A percentile compares a stretch with the other conserved stretches of the same genome.
phyloP scores from a whole-genome alignment of 2,113 vertebrate genomes.

The Caranx ignobilis region DNA sequence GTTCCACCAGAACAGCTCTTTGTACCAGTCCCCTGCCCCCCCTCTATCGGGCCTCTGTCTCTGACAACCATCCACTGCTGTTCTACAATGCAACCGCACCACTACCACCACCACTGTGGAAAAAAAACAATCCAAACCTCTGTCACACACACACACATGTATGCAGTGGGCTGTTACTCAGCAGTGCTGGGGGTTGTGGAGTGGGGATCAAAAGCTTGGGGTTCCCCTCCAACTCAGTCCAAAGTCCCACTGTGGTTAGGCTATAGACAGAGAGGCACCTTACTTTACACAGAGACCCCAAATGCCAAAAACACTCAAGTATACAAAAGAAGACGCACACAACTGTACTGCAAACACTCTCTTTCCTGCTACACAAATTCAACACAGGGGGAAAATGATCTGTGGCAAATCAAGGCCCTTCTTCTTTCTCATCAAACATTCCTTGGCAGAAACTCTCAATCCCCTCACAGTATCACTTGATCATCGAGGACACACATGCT shows the following conservation, averaged over 20 bases:
- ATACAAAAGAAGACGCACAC: slow-evolving; percentile 36
- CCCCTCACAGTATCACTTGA: slow-evolving; percentile 74
- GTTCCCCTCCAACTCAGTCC: slow-evolving; percentile 78
- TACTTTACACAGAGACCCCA: slow-evolving; percentile 72
- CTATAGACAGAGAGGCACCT: slow-evolving; percentile 82
- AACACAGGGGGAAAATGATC: slow-evolving; percentile 52
- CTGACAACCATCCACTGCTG: slow-evolving; percentile 67
- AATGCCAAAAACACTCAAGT: slow-evolving; percentile 70
- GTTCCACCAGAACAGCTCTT: slow-evolving; percentile 81
- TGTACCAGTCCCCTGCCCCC: slow-evolving; percentile 71
- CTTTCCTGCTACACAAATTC: slow-evolving; percentile 47
- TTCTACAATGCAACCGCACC: slow-evolving; percentile 63
- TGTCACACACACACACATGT: slow-evolving; percentile 50
- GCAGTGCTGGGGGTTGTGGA: slow-evolving; percentile 67
- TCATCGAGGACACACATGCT: slow-evolving; percentile 73
- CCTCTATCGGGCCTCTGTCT: slow-evolving; percentile 75
- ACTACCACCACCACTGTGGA: slow-evolving; percentile 50
- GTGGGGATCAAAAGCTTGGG: slow-evolving; percentile 79
- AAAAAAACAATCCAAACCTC: slow-evolving; percentile 71
- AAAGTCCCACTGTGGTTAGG: slow-evolving; percentile 79
- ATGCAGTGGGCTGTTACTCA: slow-evolving; percentile 72
- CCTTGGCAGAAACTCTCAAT: slow-evolving; percentile 55
- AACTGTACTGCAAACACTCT: slow-evolving; percentile 15
- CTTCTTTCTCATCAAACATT: slow-evolving; percentile 67
- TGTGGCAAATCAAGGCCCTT: slow-evolving; percentile 38